Conservation (phyloP, 2,113 vertebrate species). For the Eptatretus burgeri region DNA sequence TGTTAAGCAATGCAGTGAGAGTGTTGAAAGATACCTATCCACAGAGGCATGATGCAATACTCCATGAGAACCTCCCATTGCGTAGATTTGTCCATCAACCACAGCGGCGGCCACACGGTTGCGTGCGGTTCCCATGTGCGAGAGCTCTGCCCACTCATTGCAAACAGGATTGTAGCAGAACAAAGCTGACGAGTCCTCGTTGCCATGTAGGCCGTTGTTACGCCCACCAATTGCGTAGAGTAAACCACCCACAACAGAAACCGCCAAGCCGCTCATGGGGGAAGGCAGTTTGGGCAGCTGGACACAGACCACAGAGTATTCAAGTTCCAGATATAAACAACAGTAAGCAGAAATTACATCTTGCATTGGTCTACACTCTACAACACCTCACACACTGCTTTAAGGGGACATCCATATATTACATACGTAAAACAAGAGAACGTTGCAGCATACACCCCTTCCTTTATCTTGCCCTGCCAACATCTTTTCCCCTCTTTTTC, state of each 20-base stretch:
- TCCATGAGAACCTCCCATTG: slow-evolving; percentile 56
- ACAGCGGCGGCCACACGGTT: slow-evolving; percentile 66
- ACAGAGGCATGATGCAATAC: slow-evolving; percentile 61
- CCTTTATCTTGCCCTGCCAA: no score
- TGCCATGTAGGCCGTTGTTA: slow-evolving; percentile 60
- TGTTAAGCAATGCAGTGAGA: no score
- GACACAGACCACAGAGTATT: no score
- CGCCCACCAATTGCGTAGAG: slow-evolving; percentile 57
- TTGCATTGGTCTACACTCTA: no score
- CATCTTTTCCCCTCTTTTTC: no score
- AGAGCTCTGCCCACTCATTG: slow-evolving; percentile 53
- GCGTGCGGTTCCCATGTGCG: slow-evolving; percentile 51
- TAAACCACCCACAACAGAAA: slow-evolving; percentile 52
- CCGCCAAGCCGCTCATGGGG: slow-evolving; percentile 50
- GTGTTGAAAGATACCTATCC: slow-evolving; percentile 13
- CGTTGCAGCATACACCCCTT: no score
- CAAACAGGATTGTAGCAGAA: slow-evolving; percentile 86
- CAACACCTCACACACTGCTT: no score
- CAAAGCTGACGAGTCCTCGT: slow-evolving; percentile 49
- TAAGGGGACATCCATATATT: no score
- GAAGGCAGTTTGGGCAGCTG: slow-evolving; percentile 37
- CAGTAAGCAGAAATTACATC: no score
- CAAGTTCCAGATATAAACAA: no score
- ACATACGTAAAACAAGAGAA: no score
- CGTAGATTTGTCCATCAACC: slow-evolving; percentile 62